Evolutionary conservation across 2,888 invertebrate species (phyloP).

Genomic region (Trachelus iudaicus): DNA sequence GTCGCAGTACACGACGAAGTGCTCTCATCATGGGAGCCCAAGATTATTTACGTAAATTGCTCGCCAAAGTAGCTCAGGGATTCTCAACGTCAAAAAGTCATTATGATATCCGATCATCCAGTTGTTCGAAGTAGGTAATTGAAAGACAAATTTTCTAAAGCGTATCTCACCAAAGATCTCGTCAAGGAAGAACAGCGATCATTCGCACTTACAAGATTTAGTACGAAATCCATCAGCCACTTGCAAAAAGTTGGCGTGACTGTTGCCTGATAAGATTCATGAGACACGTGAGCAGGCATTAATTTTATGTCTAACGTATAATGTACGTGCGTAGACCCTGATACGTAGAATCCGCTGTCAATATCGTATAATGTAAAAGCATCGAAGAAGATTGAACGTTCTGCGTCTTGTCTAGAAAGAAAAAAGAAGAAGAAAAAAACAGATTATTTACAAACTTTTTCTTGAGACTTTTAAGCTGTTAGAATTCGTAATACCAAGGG

Average conservation of each 20-base stretch:
- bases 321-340: neutral
- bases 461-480: neutral
- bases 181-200: neutral
- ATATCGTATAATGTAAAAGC: slow-evolving; percentile 1
- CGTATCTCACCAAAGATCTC: neutral
- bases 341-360: neutral
- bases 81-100: neutral
- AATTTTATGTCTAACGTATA: neutral
- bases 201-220: neutral
- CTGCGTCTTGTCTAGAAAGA: neutral
- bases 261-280: neutral
- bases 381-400: neutral
- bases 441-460: neutral
- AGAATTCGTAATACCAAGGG: neutral
- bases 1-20: neutral
- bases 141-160: neutral
- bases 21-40: slow-evolving; percentile 3
- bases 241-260: neutral
- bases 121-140: neutral
- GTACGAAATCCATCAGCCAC: neutral
- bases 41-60: slow-evolving; percentile 19
- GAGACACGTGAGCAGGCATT: neutral
- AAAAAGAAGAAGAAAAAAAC: neutral
- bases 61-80: slow-evolving; percentile 8
- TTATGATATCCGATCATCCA: neutral